Evolutionary conservation across 2,113 vertebrate species (phyloP), one percentile per base, ranked within the genome.

Genomic region (Mastomys coucha): DNA sequence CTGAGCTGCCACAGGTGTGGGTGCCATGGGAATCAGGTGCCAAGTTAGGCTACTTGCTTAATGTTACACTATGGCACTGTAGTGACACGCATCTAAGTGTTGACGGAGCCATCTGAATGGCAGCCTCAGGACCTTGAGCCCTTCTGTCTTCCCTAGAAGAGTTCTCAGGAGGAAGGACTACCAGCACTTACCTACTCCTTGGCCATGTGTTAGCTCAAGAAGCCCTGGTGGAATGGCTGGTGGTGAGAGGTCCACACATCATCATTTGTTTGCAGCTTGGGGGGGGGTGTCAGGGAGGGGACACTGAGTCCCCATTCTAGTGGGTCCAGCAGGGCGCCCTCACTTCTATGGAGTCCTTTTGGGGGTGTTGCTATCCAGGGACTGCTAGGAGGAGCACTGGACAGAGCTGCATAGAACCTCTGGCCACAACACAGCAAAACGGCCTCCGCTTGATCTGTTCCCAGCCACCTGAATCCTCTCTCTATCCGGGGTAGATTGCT

Each of bases 241-340:
- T 0, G 1, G 67, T n/a, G 67, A 69, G 67, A 36, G 16, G 31
- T 69, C 12, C 12, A 16, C 31, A 16, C 67, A 95, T n/a, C 87
- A 81, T 95, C 97, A 89, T 77, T 95, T 98, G 49, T 89, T 80
- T 84, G 24, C n/a, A 63, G 96, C 95, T 39, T 33, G n/a, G 19
- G 4, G 26, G 20, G 1, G 31, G 20, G 56, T 51, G 56, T 5
- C 2, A 4, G 65, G 33, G 31, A 5, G 14, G 0, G 67, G 31
- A 5, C 60, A 36, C 31, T 69, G 58, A 67, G 19, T 28, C 24
- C 24, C n/a, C 26, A 53, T 53, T 22, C 49, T 9, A 2, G 28
- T 28, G 89, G 11, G 10, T 24, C 63, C 28, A 22, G 7, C 5
- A 39, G 49, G 45, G 13, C 1, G 13, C 60, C 90, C 17, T 84